Evolutionary conservation across 2,797 vertebrate species (phyloP), one percentile per base, ranked within the genome.

Genomic region (Columba guinea): DNA sequence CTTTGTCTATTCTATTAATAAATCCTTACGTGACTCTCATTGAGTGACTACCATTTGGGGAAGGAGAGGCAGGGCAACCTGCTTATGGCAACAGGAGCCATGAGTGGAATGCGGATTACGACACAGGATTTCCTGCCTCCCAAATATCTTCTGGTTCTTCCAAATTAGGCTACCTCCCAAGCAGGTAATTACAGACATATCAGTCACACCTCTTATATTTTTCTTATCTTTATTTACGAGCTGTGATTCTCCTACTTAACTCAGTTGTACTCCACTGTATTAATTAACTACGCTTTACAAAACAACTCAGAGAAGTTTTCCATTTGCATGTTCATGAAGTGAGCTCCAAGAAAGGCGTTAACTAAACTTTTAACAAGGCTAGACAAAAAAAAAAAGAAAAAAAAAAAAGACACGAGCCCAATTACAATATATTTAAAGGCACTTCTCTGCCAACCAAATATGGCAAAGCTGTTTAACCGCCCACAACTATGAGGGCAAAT

Each of bases 151-250:
- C 94, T 91, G 85, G 94, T 93, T 94, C 79, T 91, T 95, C 90
- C 83, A 93, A 85, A 81, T 73, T 58, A 63, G 65, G 62, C 79
- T 82, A 75, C 22, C 77, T 95, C 85, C 51, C 56, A 76, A 91
- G 26, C 84, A 92, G 63, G 75, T 94, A 95, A 94, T 96, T 93
- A 92, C 27, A 78, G 46, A 39, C 18, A 18, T 64, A 90, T 88
- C 90, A 77, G 86, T 91, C 89, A 97, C 68, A 77, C 74, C 41
- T 87, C 44, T 91, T 77, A 55, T 44, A 85, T 87, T 89, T 94
- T 92, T 41, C 84, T 84, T 93, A 93, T 95, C 91, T 92, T 83
- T 89, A 91, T 94, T 96, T 94, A 87, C 48, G 68, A 95, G 71
- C 67, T 64, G 56, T 68, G 35, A 80, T 94, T 93, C 67, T 95